These are phyloP conservation scores for Remorina albescens DNA, from an alignment of 2,797 vertebrate genomes.

Conservation along the genomic window DNA sequence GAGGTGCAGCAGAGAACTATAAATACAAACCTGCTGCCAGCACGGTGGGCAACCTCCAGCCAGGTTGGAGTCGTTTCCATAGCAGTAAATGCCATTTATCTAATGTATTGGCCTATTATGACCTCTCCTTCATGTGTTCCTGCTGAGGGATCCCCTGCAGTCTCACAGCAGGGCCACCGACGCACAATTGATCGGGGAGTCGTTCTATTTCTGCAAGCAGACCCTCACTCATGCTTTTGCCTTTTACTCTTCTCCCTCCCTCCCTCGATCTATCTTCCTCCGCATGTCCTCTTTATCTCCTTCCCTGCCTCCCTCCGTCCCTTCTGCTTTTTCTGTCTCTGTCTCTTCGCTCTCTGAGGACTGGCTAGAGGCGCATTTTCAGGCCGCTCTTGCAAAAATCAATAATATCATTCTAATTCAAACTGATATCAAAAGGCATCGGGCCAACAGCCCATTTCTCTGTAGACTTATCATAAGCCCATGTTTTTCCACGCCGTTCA, in stretches of 20 bases:
- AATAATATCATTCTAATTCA: conserved; percentile 81
- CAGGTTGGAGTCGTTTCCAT: conserved; percentile 81
- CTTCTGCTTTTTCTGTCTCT: conserved; percentile 59
- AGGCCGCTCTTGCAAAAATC: conserved; percentile 72
- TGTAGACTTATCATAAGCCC: conserved; percentile 72
- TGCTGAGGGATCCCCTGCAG: conserved; percentile 80
- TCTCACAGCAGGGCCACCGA: conserved; percentile 69
- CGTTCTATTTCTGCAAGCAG: conserved; percentile 80
- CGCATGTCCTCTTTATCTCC: conserved; percentile 57
- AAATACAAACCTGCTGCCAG: conserved; percentile 78
- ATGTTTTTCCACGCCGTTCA: conserved; percentile 71
- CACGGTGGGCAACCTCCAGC: conserved; percentile 77
- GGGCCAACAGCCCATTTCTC: conserved; percentile 68
- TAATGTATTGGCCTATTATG: conserved; percentile 80
- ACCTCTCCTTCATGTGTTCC: conserved; percentile 76
- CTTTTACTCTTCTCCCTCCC: conserved; percentile 38
- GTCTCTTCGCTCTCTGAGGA: conserved; percentile 64
- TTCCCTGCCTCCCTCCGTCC: conserved; percentile 45
- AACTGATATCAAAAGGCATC: conserved; percentile 79
- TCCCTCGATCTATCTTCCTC: conserved; percentile 44
- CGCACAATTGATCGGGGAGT: conserved; percentile 79
- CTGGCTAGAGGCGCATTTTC: conserved; percentile 69
- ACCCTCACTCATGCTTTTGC: conserved; percentile 70
- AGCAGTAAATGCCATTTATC: conserved; percentile 84
- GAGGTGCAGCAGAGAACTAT: conserved; percentile 71